A percentile compares a stretch with the other conserved stretches of the same genome.
Evolutionary conservation across 2,797 vertebrate species (phyloP).

Genomic region (Pelodytes ibericus): DNA sequence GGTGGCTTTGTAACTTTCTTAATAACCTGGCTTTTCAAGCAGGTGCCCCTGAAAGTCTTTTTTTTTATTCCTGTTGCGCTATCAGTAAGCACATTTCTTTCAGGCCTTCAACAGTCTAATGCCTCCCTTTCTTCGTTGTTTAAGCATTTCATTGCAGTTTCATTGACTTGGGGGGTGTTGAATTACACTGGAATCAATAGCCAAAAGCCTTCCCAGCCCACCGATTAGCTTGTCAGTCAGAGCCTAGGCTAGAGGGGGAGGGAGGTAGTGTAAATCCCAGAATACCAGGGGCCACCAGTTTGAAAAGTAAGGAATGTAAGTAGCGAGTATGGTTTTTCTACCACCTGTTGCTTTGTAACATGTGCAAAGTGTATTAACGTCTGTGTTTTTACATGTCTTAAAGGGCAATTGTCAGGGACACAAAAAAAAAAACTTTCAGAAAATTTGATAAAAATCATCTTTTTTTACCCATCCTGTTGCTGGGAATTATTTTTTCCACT

Average conservation of each 20-base stretch:
- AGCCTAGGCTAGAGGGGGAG: conserved; percentile 89
- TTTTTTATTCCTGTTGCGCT: conserved; percentile 87
- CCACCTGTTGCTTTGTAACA: conserved; percentile 96
- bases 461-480: conserved; percentile 61
- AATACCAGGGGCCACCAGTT: conserved; percentile 93
- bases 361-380: conserved; percentile 97
- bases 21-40: conserved; percentile 95
- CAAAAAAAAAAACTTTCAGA: conserved; percentile 70
- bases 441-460: conserved; percentile 70
- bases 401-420: conserved; percentile 72
- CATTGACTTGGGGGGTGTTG: conserved; percentile 95
- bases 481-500: conserved; percentile 28
- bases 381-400: conserved; percentile 88
- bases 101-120: conserved; percentile 90
- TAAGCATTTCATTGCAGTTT: conserved; percentile 97
- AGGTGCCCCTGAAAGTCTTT: conserved; percentile 87
- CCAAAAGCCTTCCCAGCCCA: conserved; percentile 87
- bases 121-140: conserved; percentile 89
- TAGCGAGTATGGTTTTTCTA: conserved; percentile 77
- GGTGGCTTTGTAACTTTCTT: conserved; percentile 92
- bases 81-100: conserved; percentile 92
- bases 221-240: conserved; percentile 99
- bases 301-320: conserved; percentile 88
- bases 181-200: conserved; percentile 97
- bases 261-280: conserved; percentile 89